Percentiles rank a stretch among this genome's conserved stretches.
Evolutionary conservation across 2,113 vertebrate species (phyloP).

Genomic region (Isurus oxyrinchus): DNA sequence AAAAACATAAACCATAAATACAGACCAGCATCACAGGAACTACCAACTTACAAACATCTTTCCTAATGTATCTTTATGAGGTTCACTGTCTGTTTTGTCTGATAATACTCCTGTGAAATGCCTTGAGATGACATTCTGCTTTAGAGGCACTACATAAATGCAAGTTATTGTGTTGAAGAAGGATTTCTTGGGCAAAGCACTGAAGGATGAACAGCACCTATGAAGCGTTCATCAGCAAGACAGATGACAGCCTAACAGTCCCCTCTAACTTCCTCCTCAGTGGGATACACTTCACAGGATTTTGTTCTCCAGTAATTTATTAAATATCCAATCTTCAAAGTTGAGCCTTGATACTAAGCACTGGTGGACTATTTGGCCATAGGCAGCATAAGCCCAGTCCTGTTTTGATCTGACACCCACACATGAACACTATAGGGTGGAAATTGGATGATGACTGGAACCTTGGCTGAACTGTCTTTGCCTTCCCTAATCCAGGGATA

Average conservation of each 20-base stretch:
- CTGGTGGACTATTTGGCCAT: too few species aligned
- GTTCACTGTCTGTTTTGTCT: too few species aligned
- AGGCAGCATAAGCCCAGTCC: background rate
- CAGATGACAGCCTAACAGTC: background rate
- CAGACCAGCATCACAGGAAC: background rate
- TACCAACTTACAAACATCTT: background rate
- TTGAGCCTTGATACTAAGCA: background rate
- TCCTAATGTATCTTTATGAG: background rate
- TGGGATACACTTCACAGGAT: background rate
- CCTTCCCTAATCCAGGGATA: background rate
- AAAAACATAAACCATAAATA: background rate
- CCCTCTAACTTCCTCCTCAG: background rate
- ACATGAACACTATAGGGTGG: too few species aligned
- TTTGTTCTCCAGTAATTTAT: background rate
- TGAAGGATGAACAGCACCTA: background rate
- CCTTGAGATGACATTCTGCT: background rate
- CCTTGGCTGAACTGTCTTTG: background rate
- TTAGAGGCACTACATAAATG: background rate
- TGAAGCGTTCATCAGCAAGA: background rate
- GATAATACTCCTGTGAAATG: background rate
- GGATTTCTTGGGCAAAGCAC: background rate
- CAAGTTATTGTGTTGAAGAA: background rate
- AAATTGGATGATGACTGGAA: background rate
- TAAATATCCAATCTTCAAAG: background rate
- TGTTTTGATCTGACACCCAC: background rate